These are phyloP conservation scores for Xanthorhoe spadicearia DNA, from an alignment of 2,888 invertebrate genomes.

Conservation along the genomic window DNA sequence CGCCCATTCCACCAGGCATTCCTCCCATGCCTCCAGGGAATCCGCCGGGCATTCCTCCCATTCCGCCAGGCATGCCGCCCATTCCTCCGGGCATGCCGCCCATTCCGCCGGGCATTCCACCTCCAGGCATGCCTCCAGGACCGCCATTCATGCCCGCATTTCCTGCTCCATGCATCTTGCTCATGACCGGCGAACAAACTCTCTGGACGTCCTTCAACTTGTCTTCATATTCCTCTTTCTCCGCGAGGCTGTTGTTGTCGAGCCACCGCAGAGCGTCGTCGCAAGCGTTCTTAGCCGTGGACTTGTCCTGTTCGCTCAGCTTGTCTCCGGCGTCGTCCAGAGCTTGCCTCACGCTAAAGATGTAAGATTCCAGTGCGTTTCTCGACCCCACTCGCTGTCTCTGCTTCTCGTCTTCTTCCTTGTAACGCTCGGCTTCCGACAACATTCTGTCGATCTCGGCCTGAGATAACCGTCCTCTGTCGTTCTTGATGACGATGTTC, in stretches of 20 bases:
- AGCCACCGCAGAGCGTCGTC: constrained; percentile 86
- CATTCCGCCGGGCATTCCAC: constrained; percentile 25
- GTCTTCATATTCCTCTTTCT: constrained; percentile 29
- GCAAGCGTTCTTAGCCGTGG: constrained; percentile 62
- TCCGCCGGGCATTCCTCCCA: constrained; percentile 25
- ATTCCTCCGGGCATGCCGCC: constrained; percentile 24
- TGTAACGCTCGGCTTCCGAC: constrained; percentile 28
- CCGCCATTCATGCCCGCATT: constrained; percentile 70
- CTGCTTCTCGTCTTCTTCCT: constrained; percentile 30
- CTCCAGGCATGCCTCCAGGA: constrained; percentile 79
- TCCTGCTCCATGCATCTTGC: constrained; percentile 30
- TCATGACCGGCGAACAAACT: constrained; percentile 28
- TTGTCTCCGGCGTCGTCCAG: constrained; percentile 29
- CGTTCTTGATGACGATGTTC: constrained; percentile 33
- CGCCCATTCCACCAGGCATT: constrained; percentile 26
- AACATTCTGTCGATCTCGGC: constrained; percentile 31
- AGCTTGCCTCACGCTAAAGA: constrained; percentile 30
- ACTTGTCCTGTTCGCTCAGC: constrained; percentile 32
- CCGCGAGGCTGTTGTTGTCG: constrained; percentile 79
- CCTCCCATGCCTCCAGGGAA: constrained; percentile 24
- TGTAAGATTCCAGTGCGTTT: constrained; percentile 30
- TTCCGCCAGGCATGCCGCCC: constrained; percentile 29
- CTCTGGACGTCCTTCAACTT: constrained; percentile 29
- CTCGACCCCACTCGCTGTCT: constrained; percentile 25
- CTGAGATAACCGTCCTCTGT: constrained; percentile 28